A percentile compares a stretch with the other conserved stretches of the same genome.
These are phyloP conservation scores for Himalopsyche japonica DNA, from an alignment of 2,888 invertebrate genomes.

Conservation along the genomic window DNA sequence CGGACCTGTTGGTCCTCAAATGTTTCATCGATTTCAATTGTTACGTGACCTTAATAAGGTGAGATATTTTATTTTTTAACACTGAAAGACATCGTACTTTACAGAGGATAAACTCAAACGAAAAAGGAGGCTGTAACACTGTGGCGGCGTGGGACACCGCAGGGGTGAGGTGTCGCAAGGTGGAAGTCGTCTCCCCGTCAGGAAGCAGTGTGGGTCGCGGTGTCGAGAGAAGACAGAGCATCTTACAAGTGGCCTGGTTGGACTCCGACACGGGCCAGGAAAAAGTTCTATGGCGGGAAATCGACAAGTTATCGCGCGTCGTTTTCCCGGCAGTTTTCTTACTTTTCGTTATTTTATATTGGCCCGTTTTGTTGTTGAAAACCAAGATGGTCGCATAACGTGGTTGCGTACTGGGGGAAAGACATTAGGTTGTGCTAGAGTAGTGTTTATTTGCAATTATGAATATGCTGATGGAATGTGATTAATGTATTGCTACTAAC, in stretches of 20 bases:
- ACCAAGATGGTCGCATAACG: slow-evolving; percentile 50
- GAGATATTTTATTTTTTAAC: neutral
- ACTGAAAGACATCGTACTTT: slow-evolving; percentile 16
- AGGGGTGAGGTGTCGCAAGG: slow-evolving; percentile 65
- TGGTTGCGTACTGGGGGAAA: neutral
- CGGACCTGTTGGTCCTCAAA: no score
- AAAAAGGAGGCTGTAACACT: slow-evolving; percentile 69
- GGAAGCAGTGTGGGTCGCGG: slow-evolving; percentile 43
- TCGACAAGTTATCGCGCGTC: slow-evolving; percentile 75
- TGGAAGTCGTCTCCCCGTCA: slow-evolving; percentile 54
- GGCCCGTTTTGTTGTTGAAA: slow-evolving; percentile 75
- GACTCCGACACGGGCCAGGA: slow-evolving; percentile 71
- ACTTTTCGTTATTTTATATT: slow-evolving; percentile 75
- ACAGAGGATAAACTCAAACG: slow-evolving; percentile 66
- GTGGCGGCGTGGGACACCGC: slow-evolving; percentile 66
- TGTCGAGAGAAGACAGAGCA: slow-evolving; percentile 56
- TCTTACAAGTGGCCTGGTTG: slow-evolving; percentile 65
- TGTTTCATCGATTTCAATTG: no score
- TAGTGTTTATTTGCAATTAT: neutral
- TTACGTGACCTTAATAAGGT: neutral
- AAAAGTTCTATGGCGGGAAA: slow-evolving; percentile 76
- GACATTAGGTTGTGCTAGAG: slow-evolving; percentile 17
- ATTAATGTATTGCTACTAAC: neutral
- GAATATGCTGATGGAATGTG: neutral
- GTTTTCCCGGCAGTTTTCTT: slow-evolving; percentile 80